Conservation (phyloP, 2,113 vertebrate genomes). For the Tragelaphus imberbis region DNA sequence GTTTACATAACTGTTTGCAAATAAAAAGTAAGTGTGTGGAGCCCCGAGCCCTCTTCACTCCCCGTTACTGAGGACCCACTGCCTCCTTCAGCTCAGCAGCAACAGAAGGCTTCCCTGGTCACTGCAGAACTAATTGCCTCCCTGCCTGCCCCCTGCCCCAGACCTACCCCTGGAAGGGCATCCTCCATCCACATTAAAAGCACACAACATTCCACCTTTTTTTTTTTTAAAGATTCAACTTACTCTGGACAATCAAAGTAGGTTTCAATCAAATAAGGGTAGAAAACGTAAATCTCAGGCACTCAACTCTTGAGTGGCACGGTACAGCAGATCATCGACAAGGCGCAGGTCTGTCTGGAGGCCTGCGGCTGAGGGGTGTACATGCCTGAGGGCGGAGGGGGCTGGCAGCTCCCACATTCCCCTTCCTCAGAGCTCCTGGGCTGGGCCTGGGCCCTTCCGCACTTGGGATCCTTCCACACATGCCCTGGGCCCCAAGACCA, state of each 20-base stretch:
- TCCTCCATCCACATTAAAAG: not conserved
- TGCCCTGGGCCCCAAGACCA: not conserved
- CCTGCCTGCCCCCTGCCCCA: not conserved
- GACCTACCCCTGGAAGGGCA: not conserved
- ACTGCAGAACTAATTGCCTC: not conserved
- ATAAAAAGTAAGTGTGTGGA: not conserved
- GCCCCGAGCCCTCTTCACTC: not conserved
- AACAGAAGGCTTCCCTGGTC: not conserved
- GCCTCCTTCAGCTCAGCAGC: not conserved
- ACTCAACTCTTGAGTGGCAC: rapidly evolving
- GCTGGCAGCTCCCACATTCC: not conserved
- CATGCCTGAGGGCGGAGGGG: too few species aligned
- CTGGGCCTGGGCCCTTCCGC: not conserved
- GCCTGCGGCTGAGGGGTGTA: not conserved
- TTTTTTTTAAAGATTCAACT: not conserved
- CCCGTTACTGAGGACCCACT: not conserved
- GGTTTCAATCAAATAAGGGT: not conserved
- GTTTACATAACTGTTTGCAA: constrained; percentile 9
- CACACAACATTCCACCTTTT: not conserved
- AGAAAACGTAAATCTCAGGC: not conserved
- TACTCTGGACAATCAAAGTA: not conserved
- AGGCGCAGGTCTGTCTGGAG: too few species aligned
- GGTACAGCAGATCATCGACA: rapidly evolving
- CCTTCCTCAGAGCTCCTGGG: not conserved
- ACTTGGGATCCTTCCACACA: not conserved